Evolutionary conservation across 2,797 vertebrate species (phyloP).

Genomic region (Gallinago stenura): DNA sequence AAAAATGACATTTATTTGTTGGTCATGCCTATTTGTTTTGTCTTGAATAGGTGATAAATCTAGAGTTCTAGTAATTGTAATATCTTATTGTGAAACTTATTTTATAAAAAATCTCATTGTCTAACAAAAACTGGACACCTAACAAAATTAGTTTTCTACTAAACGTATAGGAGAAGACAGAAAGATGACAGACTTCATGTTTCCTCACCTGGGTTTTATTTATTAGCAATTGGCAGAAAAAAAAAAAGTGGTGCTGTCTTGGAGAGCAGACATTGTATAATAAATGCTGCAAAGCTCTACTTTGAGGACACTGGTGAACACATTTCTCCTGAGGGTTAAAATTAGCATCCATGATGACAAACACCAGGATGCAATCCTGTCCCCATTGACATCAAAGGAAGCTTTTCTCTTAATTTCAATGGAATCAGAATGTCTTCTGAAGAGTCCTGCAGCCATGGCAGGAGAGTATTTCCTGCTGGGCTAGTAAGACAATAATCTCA

Average conservation of each 20-base stretch:
- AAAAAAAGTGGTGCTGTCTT: neutral
- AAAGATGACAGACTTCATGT: neutral
- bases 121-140: neutral
- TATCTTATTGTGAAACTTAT: neutral
- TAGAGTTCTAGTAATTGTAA: neutral
- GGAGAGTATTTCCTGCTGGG: conserved; percentile 1
- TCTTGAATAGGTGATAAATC: neutral
- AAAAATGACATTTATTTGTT: neutral
- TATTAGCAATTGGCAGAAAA: neutral
- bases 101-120: neutral
- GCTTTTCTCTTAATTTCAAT: neutral
- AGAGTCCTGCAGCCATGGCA: neutral
- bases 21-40: neutral
- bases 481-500: conserved; percentile 11
- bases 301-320: neutral
- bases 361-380: neutral
- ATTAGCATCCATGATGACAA: conserved; percentile 29
- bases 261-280: neutral
- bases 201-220: neutral
- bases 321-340: conserved; percentile 26
- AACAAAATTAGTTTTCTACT: neutral
- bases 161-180: neutral
- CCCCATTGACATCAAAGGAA: neutral
- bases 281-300: conserved; percentile 6
- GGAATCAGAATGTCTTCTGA: neutral